phyloP scores from a whole-genome alignment of 2,888 invertebrate genomes.

The Conomelus anceps region DNA sequence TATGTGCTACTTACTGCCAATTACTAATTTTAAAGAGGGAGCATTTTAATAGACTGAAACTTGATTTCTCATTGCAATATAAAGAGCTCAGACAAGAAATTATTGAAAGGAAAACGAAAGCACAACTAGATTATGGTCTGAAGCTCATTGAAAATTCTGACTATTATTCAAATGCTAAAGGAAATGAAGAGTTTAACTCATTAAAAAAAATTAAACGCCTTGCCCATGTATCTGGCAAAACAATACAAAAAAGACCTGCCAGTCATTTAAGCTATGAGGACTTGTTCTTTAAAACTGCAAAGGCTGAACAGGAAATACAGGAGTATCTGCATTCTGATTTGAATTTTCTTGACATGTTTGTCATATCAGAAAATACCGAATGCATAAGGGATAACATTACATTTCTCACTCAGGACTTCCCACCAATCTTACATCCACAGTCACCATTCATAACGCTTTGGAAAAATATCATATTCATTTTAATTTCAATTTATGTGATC shows the following conservation, averaged over 20 bases:
- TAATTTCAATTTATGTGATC: background rate
- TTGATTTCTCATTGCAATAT: background rate
- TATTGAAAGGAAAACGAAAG: background rate
- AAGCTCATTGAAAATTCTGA: background rate
- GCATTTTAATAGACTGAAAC: background rate
- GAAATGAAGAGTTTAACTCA: background rate
- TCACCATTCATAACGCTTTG: background rate
- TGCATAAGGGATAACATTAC: background rate
- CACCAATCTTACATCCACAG: background rate
- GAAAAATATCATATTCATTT: background rate
- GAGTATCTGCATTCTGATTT: background rate
- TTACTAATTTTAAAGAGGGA: background rate
- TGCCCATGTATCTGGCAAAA: background rate
- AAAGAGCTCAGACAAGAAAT: background rate
- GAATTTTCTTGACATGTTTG: background rate
- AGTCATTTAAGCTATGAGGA: background rate
- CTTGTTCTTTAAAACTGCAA: background rate
- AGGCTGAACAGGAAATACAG: background rate
- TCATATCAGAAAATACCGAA: background rate
- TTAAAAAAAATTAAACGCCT: conserved; percentile 2
- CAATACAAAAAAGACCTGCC: background rate
- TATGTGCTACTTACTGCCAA: background rate
- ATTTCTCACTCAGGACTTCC: background rate
- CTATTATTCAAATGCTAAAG: background rate
- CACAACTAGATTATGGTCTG: background rate